Base-by-base conservation (phyloP, 2,797 vertebrate genomes). In the Gymnothorax javanicus region DNA sequence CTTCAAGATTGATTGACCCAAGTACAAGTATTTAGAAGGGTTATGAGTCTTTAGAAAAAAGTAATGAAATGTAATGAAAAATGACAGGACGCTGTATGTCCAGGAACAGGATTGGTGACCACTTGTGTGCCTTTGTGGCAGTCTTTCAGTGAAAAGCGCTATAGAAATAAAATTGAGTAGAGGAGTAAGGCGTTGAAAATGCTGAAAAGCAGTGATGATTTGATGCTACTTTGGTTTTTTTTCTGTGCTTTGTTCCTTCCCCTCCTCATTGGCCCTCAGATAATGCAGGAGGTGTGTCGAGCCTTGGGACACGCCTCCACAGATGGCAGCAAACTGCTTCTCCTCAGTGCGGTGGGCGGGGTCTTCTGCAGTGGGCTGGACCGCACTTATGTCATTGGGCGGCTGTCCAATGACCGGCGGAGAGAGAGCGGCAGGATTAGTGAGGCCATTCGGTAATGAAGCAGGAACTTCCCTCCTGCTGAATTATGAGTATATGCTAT, bases 361-460 rank as follows among this genome's bases (percentile, higher is more conserved):
- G 96, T 99, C 75, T 99, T 99, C 96, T 99, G 98, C 94, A 98
- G 98, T 0, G 98, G 98, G 88, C 95, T 99, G 91, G 98, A 99
- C 93, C 98, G 98, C 67, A 98, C 98, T 84, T 99, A 99, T 95
- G 96, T 99, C 87, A 98, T 99, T 1, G 98, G 98, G 85, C 97
- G 97, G 89, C 94, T 99, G 93, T 98, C 98, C 90, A 98, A 96
- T 23, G 98, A 99, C 95, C 96, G 98, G 91, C 95, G 98, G 87
- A 99, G 99, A 96, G 98, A 99, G 93, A 99, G 98, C 95, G 97
- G 97, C 83, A 96, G 98, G 90, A 99, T 99, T 77, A 96, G 98
- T 57, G 98, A 99, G 87, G 97, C 98, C 83, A 97, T 99, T 93
- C 96, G 97, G 98, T 99, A 95, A 95, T 12, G 62, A 27, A 62